Base-by-base conservation (phyloP, 2,797 vertebrate species). In the Anguilla megastoma region DNA sequence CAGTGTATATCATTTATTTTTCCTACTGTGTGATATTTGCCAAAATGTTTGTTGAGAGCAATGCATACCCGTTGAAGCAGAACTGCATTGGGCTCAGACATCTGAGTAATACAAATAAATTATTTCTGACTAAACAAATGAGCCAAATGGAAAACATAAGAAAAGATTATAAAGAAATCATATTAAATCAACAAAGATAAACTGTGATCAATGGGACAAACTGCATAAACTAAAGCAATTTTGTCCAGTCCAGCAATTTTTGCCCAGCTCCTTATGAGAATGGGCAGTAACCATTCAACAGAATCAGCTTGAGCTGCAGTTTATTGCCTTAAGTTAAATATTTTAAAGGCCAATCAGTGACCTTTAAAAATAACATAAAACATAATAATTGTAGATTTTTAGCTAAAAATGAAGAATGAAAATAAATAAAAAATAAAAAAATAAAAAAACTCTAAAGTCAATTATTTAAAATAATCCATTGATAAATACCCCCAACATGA, bases 401-500 rank as follows among this genome's bases (percentile, higher is more conserved):
- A 82, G 41, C 2, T 66, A 69, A 84, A 69, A 63, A 82, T 48
- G 24, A 52, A 60, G 74, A 86, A 79, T 52, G 27, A 52, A 54
- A n/a, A 63, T 1, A 0, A 60, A 63, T 6, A 21, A 63, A 6
- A 63, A 63, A 63, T 18, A 21, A 21, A 18, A 21, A 63, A 3
- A 2, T 24, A 18, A 86, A 41, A 18, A n/a, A 58, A 27, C 27
- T 27, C 1, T 27, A 85, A 87, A 85, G 86, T 16, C 14, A 33
- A 10, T 27, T 71, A 5, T 21, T 24, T 21, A 63, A 63, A 63
- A 63, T 63, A 63, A 45, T 41, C 3, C 21, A 79, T 24, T 69
- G 48, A 45, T 52, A 33, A 54, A 54, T 16, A 30, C 93, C 94
- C 95, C 93, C 93, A 95, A 94, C 93, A 94, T 93, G 93, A 94